Percentiles rank a stretch among this genome's conserved stretches.
These are phyloP conservation scores for Valencia hispanica DNA, from an alignment of 2,797 vertebrate species.

Conservation along the genomic window DNA sequence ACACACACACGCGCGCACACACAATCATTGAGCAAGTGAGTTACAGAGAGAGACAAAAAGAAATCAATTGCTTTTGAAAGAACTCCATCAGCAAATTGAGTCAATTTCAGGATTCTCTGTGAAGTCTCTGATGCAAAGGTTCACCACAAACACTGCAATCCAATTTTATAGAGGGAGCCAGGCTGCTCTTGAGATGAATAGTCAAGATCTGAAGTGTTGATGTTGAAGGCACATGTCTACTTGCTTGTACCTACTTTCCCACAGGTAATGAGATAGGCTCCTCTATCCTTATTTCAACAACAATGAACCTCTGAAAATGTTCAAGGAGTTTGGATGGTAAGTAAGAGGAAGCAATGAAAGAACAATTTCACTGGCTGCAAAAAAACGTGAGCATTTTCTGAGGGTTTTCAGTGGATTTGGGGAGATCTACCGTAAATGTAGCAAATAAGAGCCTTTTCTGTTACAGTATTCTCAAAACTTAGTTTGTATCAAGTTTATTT, in stretches of 20 bases:
- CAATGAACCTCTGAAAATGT: conserved; percentile 25
- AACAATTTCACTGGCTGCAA: conserved; percentile 9
- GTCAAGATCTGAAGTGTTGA: conserved; percentile 57
- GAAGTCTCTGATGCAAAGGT: conserved; percentile 63
- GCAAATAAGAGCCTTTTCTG: neutral
- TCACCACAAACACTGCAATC: conserved; percentile 52
- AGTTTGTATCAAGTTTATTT: neutral
- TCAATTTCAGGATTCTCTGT: conserved; percentile 65
- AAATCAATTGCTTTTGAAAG: conserved; percentile 69
- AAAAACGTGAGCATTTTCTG: neutral
- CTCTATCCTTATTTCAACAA: conserved; percentile 32
- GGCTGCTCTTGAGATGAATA: conserved; percentile 63
- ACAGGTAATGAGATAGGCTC: conserved; percentile 33
- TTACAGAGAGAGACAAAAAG: conserved; percentile 40
- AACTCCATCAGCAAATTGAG: conserved; percentile 71
- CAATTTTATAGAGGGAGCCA: conserved; percentile 61
- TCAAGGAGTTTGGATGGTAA: conserved; percentile 14
- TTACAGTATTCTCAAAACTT: neutral
- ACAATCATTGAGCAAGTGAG: conserved; percentile 42
- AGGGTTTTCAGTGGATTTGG: neutral
- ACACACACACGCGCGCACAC: conserved; percentile 23
- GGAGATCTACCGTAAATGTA: neutral
- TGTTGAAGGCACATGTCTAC: conserved; percentile 41
- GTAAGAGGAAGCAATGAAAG: neutral
- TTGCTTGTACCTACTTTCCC: conserved; percentile 39